Base-by-base conservation (phyloP, 1,140 invertebrate species). In the Solenopsis invicta region DNA sequence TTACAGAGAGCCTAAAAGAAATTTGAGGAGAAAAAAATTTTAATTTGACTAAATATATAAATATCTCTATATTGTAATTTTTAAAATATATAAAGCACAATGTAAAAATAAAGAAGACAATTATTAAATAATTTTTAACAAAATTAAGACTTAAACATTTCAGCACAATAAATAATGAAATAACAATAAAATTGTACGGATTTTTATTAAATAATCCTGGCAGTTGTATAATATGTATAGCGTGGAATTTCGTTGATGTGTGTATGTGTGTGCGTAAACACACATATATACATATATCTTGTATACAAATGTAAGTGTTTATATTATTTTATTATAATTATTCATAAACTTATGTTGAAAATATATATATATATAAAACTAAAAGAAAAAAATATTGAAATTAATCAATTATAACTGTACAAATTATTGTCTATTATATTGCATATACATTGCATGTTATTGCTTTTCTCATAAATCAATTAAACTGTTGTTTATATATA, bases 181-280 rank as follows among this genome's bases (percentile, higher is more conserved):
- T 41, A 41, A 12, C 1, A 29, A 77, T 48, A 77, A 77, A 77
- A 56, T 48, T 45, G 59, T 64, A 62, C 13, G 37, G 59, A 34
- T 1, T 48, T 77, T 77, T 64, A 77, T 64, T 77, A 34, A 56
- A 89, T 71, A 62, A 86, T n/a, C 45, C 12, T 89, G 87, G 75
- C 81, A 89, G 74, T 89, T 24, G 29, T 2, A 72, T 18, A 29
- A n/a, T 41, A 45, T 67, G 13, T 29, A 16, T 59, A 9, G 56
- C 6, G 16, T 52, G 34, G 45, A 59, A 16, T 54, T 29, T 41
- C 62, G 54, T 18, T 85, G 16, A 29, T 29, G 41, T 29, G 29
- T 29, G 29, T 0, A 0, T 29, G 29, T 29, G 29, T 29, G 29
- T 29, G 29, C 29, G 2, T 29, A 29, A 1, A 29, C 29, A 29